Conservation (phyloP, 2,888 invertebrate species). For the Spodoptera picta region DNA sequence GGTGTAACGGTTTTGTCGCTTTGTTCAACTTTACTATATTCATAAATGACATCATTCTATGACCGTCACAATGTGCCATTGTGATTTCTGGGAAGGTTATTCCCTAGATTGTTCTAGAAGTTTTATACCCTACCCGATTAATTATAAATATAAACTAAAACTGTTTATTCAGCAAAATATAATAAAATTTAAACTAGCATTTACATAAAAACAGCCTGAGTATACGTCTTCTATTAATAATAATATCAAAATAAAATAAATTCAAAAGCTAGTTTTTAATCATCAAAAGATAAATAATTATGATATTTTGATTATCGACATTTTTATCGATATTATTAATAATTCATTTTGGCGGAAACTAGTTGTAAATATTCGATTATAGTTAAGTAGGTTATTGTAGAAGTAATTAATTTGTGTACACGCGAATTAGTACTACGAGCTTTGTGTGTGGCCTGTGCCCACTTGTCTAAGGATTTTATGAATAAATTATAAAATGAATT, state of each 20-base stretch:
- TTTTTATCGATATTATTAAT: slow-evolving; percentile 31
- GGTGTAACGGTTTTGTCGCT: background rate
- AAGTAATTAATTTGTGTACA: background rate
- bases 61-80: slow-evolving; percentile 1
- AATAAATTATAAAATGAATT: too few relatives aligned
- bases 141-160: too few relatives aligned
- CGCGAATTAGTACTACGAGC: too few relatives aligned
- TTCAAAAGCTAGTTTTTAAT: slow-evolving; percentile 21
- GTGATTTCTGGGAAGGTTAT: background rate
- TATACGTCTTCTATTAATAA: background rate
- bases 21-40: background rate
- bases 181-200: background rate
- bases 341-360: slow-evolving; percentile 18
- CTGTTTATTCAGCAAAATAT: background rate
- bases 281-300: slow-evolving; percentile 29
- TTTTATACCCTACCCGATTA: too few relatives aligned
- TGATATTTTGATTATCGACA: slow-evolving; percentile 23
- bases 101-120: background rate
- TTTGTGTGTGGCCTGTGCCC: too few relatives aligned
- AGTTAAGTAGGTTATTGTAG: slow-evolving; percentile 11
- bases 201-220: background rate
- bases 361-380: slow-evolving; percentile 1
- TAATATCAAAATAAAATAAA: background rate
- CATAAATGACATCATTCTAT: slow-evolving; percentile 12
- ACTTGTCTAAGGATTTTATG: too few relatives aligned